These are phyloP conservation scores for Harpegnathos saltator DNA, from an alignment of 1,140 invertebrate species.

Conservation along the genomic window DNA sequence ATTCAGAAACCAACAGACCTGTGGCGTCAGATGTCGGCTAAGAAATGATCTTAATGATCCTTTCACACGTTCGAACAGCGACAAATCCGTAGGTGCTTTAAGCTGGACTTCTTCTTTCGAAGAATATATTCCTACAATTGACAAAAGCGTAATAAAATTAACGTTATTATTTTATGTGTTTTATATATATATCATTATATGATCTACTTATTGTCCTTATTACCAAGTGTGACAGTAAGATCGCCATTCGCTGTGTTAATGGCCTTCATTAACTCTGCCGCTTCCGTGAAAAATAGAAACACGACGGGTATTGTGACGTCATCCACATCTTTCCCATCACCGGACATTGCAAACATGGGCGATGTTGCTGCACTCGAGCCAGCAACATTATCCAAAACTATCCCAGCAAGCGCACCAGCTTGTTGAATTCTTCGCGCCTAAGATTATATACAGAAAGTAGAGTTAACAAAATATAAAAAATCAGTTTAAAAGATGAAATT, in stretches of 20 bases:
- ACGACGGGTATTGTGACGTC: slow-evolving; percentile 96
- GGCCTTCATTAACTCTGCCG: slow-evolving; percentile 88
- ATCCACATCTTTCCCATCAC: slow-evolving; percentile 91
- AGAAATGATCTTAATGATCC: slow-evolving; percentile 84
- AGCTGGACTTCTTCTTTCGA: slow-evolving; percentile 80
- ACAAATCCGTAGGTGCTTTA: slow-evolving; percentile 82
- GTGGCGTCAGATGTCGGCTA: slow-evolving; percentile 77
- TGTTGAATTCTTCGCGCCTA: slow-evolving; percentile 93
- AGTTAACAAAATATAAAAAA: slow-evolving; percentile 18
- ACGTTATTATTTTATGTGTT: slow-evolving; percentile 1
- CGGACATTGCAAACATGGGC: slow-evolving; percentile 98
- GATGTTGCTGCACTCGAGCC: slow-evolving; percentile 90
- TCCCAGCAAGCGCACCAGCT: slow-evolving; percentile 93
- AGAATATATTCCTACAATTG: slow-evolving; percentile 77
- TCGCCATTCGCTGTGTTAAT: slow-evolving; percentile 77
- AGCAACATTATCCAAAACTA: slow-evolving; percentile 95
- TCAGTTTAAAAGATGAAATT: neutral
- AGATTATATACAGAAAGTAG: slow-evolving; percentile 61
- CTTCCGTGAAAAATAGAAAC: slow-evolving; percentile 95
- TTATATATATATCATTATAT: neutral
- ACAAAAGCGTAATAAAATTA: slow-evolving; percentile 14
- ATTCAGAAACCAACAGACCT: slow-evolving; percentile 76
- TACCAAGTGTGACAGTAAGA: slow-evolving; percentile 79
- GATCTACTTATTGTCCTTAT: slow-evolving; percentile 5
- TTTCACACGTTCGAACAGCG: slow-evolving; percentile 84